phyloP scores from a whole-genome alignment of 2,888 invertebrate genomes.

The Rhodophaea formosa region DNA sequence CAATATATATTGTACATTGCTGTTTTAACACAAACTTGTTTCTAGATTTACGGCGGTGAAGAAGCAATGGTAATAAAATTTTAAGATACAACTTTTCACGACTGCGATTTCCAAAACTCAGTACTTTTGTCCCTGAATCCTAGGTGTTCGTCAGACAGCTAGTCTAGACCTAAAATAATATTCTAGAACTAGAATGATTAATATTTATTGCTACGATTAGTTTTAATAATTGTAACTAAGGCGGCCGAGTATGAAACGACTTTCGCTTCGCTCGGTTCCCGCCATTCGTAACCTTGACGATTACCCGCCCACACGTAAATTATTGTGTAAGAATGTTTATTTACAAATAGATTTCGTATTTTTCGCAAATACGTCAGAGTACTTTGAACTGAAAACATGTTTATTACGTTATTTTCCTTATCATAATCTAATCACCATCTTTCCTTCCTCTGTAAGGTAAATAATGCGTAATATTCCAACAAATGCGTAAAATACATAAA shows the following conservation, averaged over 20 bases:
- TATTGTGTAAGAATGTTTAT: constrained; percentile 61
- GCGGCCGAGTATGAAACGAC: constrained; percentile 28
- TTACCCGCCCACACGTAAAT: constrained; percentile 58
- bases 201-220: constrained; percentile 23
- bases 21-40: constrained; percentile 19
- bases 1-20: constrained; percentile 40
- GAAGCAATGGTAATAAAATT: constrained; percentile 17
- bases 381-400: constrained; percentile 18
- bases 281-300: constrained; percentile 67
- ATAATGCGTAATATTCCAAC: not conserved
- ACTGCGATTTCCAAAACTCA: constrained; percentile 16
- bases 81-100: not conserved
- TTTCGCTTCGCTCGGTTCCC: constrained; percentile 52
- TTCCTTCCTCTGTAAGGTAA: not conserved
- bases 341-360: constrained; percentile 54
- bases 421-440: constrained; percentile 1
- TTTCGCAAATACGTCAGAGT: constrained; percentile 30
- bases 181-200: constrained; percentile 38
- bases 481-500: not conserved
- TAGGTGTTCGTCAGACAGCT: constrained; percentile 45
- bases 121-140: constrained; percentile 42
- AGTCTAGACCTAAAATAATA: constrained; percentile 45
- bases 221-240: constrained; percentile 20
- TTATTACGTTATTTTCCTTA: constrained; percentile 5
- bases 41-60: not conserved